Evolutionary conservation across 2,888 invertebrate genomes (phyloP).

Genomic region (Ligdia adustata): DNA sequence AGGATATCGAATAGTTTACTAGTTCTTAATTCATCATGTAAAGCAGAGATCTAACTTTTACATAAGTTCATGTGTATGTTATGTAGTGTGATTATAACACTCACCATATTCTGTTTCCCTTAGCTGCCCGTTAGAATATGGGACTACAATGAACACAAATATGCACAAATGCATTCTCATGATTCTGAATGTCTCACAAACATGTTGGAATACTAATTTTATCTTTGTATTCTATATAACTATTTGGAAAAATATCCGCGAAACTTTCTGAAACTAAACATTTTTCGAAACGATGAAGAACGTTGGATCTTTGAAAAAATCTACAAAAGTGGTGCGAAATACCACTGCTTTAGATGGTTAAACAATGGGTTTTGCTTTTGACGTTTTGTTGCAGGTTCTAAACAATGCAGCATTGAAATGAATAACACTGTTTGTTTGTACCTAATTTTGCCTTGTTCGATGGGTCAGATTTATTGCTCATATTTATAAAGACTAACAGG

Average conservation of each 20-base stretch:
- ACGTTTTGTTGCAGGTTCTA: slow-evolving; percentile 35
- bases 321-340: not conserved
- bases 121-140: slow-evolving; percentile 2
- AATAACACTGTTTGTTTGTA: slow-evolving; percentile 42
- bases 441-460: too few species aligned
- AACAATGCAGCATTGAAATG: slow-evolving; percentile 65
- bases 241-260: too few species aligned
- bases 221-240: too few species aligned
- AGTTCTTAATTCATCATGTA: too few species aligned
- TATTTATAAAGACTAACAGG: too few species aligned
- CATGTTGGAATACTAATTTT: too few species aligned
- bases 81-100: not conserved
- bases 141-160: slow-evolving; percentile 1
- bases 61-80: not conserved
- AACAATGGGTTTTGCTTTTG: slow-evolving; percentile 47
- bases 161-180: slow-evolving; percentile 11
- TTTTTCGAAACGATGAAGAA: not conserved
- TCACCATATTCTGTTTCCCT: slow-evolving; percentile 15
- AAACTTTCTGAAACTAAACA: not conserved
- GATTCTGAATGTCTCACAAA: not conserved
- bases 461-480: too few species aligned
- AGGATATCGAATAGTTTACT: too few species aligned
- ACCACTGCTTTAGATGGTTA: slow-evolving; percentile 10
- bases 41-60: not conserved
- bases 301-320: slow-evolving; percentile 8